These are phyloP conservation scores for Eutolmus rufibarbis DNA, from an alignment of 2,888 invertebrate species.

Conservation along the genomic window DNA sequence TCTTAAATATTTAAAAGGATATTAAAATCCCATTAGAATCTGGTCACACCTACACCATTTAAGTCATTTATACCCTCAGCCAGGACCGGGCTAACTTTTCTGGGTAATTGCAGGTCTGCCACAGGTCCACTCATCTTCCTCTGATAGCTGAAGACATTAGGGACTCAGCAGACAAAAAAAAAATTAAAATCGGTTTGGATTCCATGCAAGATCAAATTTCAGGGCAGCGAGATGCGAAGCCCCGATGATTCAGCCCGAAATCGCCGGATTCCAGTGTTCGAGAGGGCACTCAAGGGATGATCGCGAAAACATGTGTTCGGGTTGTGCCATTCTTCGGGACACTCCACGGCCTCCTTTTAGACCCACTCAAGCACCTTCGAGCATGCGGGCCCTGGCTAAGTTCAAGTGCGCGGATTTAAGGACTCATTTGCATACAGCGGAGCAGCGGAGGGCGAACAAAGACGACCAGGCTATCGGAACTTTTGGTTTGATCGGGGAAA, in stretches of 20 bases:
- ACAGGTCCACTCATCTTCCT: not conserved
- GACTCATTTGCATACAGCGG: not conserved
- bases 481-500: not conserved
- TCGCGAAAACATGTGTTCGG: not conserved
- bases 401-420: not conserved
- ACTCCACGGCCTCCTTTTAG: not conserved
- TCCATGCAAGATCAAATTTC: not conserved
- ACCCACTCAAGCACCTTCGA: not conserved
- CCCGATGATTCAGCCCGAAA: not conserved
- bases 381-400: not conserved
- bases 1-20: not conserved
- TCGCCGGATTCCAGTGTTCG: not conserved
- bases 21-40: not conserved
- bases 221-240: not conserved
- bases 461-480: not conserved
- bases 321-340: not conserved
- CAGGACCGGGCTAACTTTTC: not conserved
- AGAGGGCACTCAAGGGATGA: not conserved
- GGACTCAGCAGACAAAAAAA: not conserved
- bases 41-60: not conserved
- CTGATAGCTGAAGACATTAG: not conserved
- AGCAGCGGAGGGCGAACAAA: not conserved
- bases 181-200: not conserved
- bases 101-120: not conserved
- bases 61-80: not conserved